Percentiles rank a stretch among this genome's conserved stretches.
Conservation (phyloP, 2,797 vertebrate genomes). For the Coregonus sp. region DNA sequence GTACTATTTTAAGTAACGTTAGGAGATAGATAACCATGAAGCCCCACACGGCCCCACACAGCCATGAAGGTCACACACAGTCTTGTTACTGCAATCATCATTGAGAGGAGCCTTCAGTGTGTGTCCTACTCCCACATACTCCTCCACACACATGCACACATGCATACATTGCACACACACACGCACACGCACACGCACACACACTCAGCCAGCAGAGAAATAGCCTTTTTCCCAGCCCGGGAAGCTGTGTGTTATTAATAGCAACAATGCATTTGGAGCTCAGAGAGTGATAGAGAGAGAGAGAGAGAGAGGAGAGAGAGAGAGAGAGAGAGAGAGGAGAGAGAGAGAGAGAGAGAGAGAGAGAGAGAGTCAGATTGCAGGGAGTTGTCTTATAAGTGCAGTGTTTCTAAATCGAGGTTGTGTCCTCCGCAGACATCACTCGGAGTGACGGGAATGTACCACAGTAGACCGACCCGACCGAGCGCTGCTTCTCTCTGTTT, state of each 20-base stretch:
- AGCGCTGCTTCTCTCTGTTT: not conserved
- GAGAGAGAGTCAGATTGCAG: not conserved
- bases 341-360: not conserved
- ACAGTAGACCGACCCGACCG: not conserved
- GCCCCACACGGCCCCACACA: not conserved
- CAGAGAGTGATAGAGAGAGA: not conserved
- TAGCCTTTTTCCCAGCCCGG: slow-evolving; percentile 14
- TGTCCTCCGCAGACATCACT: slow-evolving; percentile 4
- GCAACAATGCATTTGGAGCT: not conserved
- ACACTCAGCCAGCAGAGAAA: not conserved
- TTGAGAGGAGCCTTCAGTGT: not conserved
- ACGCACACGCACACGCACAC: not conserved
- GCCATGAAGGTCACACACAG: not conserved
- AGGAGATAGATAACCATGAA: not conserved
- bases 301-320: not conserved
- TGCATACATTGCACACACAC: slow-evolving; percentile 1
- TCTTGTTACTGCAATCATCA: not conserved
- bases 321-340: not conserved
- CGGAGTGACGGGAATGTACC: not conserved
- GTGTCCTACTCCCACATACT: not conserved
- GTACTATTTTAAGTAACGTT: not conserved
- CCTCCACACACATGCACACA: not conserved
- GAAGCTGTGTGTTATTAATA: slow-evolving; percentile 6
- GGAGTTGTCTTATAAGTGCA: not conserved
- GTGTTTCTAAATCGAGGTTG: not conserved